A percentile compares a stretch with the other conserved stretches of the same genome.
Evolutionary conservation across 2,113 vertebrate species (phyloP).

Genomic region (Campylorhamphus procurvoides): DNA sequence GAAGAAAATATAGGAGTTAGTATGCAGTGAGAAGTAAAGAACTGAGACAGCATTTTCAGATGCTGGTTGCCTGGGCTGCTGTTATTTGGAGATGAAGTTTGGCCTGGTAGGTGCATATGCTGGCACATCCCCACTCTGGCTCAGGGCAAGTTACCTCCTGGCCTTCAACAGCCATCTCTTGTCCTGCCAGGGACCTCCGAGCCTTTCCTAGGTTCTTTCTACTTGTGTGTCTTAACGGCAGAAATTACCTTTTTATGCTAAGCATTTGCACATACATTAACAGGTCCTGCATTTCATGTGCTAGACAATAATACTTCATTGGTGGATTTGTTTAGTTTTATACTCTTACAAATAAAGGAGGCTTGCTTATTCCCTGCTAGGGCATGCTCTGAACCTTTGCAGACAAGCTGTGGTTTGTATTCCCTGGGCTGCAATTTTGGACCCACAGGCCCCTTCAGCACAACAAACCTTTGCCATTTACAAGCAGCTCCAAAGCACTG

Average conservation of each 20-base stretch:
- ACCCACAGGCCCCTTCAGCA: neutral
- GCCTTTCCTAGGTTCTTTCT: neutral
- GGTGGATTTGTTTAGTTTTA: neutral
- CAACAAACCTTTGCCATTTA: neutral
- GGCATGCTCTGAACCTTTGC: neutral
- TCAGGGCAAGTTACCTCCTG: neutral
- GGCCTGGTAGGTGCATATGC: neutral
- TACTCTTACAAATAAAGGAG: neutral
- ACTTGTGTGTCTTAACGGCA: neutral
- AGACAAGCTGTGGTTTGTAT: neutral
- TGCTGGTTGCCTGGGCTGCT: neutral
- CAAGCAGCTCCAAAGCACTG: neutral
- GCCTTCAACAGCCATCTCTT: neutral
- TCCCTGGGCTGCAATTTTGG: neutral
- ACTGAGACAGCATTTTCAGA: neutral
- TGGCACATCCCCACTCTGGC: neutral
- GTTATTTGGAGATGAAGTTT: neutral
- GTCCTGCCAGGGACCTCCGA: neutral
- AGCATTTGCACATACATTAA: neutral
- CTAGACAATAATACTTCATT: neutral
- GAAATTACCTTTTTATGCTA: neutral
- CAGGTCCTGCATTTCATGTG: neutral
- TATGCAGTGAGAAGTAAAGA: neutral
- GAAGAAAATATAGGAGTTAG: neutral
- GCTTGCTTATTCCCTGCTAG: neutral